Percentiles rank a stretch among this genome's conserved stretches.
Conservation (phyloP, 2,797 vertebrate species). For the Tenualosa thibaudeaui region DNA sequence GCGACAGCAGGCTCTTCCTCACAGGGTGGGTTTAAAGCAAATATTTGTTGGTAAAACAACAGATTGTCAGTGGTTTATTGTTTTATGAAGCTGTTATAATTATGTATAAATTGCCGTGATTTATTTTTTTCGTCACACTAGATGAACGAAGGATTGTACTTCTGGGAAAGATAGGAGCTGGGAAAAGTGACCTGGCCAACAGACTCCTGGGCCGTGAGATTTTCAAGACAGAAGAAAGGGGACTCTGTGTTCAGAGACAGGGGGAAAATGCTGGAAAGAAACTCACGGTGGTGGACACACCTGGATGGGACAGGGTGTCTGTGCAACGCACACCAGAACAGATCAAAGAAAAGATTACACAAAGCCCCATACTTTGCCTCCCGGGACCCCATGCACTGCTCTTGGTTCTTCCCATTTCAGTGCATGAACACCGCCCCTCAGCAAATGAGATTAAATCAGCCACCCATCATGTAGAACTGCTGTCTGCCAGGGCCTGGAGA, state of each 20-base stretch:
- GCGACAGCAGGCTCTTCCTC: no score
- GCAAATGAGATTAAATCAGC: not conserved
- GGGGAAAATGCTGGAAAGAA: constrained; percentile 2
- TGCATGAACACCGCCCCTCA: not conserved
- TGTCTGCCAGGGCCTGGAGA: constrained; percentile 42
- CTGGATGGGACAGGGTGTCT: constrained; percentile 49
- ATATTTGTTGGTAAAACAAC: no score
- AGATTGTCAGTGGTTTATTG: no score
- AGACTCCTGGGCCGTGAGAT: constrained; percentile 39
- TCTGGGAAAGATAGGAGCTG: constrained; percentile 55
- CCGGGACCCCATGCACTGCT: constrained; percentile 48
- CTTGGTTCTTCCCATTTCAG: constrained; percentile 37
- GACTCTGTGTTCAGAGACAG: not conserved
- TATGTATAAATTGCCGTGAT: no score
- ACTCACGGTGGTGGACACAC: constrained; percentile 46
- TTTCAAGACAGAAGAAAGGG: not conserved
- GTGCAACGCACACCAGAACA: not conserved
- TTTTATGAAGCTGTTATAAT: no score
- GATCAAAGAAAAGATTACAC: constrained; percentile 29
- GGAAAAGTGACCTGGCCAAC: constrained; percentile 55
- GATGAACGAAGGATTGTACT: constrained; percentile 49
- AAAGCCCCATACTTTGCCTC: constrained; percentile 31
- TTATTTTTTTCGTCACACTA: no score
- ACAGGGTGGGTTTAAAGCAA: no score
- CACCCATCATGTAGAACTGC: constrained; percentile 12